These are phyloP conservation scores for Petrocephalus microphthalmus DNA, from an alignment of 2,113 vertebrate species.

Conservation along the genomic window DNA sequence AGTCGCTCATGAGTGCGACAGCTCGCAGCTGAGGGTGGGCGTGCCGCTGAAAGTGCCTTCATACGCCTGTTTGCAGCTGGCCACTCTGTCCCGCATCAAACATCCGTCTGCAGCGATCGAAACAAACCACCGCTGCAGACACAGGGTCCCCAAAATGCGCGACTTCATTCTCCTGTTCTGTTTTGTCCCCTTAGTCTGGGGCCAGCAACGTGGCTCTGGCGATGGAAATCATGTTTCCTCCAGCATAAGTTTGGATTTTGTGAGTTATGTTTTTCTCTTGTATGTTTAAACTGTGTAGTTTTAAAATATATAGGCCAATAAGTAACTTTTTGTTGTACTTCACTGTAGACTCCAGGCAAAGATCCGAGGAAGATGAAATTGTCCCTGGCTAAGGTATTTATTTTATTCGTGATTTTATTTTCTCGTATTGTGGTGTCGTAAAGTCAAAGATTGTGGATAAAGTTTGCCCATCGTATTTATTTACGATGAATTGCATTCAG, in stretches of 20 bases:
- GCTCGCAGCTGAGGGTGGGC: constrained; percentile 4
- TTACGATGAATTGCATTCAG: not conserved
- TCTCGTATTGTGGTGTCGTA: not conserved
- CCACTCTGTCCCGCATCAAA: not conserved
- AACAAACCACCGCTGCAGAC: not conserved
- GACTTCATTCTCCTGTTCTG: not conserved
- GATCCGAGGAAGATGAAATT: constrained; percentile 58
- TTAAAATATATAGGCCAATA: not conserved
- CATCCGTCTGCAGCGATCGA: not conserved
- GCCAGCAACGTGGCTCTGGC: not conserved
- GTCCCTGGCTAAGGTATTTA: constrained; percentile 38
- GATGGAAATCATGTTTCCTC: not conserved
- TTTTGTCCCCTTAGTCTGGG: not conserved
- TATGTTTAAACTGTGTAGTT: not conserved
- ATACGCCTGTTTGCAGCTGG: not conserved
- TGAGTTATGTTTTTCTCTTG: constrained; percentile 13
- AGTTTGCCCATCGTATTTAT: not conserved
- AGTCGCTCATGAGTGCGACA: not conserved
- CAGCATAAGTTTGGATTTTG: not conserved
- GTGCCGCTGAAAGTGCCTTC: not conserved
- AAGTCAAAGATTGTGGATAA: not conserved
- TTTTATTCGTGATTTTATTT: not conserved
- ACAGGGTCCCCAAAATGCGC: constrained; percentile 5
- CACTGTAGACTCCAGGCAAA: constrained; percentile 54
- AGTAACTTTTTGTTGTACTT: not conserved